phyloP scores from a whole-genome alignment of 2,797 vertebrate genomes.

The Antennarius maculatus region DNA sequence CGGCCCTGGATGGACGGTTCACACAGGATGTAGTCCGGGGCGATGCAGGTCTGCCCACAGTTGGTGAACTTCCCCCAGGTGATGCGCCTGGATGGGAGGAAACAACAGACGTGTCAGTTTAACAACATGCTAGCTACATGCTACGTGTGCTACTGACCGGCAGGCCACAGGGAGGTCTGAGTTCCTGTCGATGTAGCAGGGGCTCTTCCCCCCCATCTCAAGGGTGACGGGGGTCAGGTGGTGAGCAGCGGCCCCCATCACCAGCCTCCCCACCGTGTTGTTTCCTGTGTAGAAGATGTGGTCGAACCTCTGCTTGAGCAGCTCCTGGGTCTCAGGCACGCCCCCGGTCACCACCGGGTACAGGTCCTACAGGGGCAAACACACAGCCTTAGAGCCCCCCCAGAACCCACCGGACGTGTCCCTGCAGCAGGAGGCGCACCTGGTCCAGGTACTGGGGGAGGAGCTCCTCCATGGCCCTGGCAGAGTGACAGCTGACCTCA shows the following conservation, averaged over 20 bases:
- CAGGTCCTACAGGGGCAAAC: conserved; percentile 71
- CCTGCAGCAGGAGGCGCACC: conserved; percentile 61
- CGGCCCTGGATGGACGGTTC: conserved; percentile 84
- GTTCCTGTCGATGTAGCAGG: conserved; percentile 90
- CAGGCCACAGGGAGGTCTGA: conserved; percentile 78
- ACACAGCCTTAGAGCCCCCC: not conserved
- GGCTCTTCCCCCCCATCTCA: conserved; percentile 93
- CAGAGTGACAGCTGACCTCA: conserved; percentile 77
- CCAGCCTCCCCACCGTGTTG: conserved; percentile 81
- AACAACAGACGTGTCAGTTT: not conserved
- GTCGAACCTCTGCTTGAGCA: conserved; percentile 87
- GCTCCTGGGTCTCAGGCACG: conserved; percentile 84
- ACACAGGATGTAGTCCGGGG: conserved; percentile 93
- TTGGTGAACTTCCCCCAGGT: conserved; percentile 93
- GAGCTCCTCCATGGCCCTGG: conserved; percentile 77
- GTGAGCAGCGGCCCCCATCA: conserved; percentile 87
- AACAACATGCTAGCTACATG: not conserved
- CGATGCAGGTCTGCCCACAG: conserved; percentile 93
- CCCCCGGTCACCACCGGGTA: conserved; percentile 87
- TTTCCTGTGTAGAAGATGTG: conserved; percentile 90
- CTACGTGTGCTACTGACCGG: conserved; percentile 40
- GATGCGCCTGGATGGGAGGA: conserved; percentile 82
- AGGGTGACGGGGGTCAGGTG: conserved; percentile 91
- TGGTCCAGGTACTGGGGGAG: conserved; percentile 80
- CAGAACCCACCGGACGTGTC: too few species aligned